phyloP scores from a whole-genome alignment of 1,140 invertebrate genomes.

The Aphelenchoides fujianensis region DNA sequence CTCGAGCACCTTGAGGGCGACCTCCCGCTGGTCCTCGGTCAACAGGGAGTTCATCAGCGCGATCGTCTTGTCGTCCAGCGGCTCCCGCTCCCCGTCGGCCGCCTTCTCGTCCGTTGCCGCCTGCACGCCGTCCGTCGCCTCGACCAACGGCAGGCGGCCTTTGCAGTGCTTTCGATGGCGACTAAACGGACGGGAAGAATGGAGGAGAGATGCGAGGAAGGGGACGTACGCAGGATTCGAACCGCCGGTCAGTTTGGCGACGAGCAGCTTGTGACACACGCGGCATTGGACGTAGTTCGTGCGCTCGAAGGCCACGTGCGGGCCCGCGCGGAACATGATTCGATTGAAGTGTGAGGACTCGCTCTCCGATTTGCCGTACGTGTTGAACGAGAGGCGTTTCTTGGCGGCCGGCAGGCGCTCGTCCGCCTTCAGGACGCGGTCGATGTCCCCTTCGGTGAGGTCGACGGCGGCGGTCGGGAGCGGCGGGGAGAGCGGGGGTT shows the following conservation, averaged over 20 bases:
- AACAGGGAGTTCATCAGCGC: no score
- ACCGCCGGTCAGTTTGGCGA: constrained; percentile 9
- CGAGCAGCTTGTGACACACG: background rate
- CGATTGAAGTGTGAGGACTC: background rate
- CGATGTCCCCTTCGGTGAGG: background rate
- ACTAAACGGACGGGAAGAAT: background rate
- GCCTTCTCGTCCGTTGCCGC: no score
- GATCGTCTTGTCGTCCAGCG: no score
- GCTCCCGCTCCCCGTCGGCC: no score
- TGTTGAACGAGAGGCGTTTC: background rate
- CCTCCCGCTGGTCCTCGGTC: background rate
- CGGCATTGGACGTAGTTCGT: constrained; percentile 6
- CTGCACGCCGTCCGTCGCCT: no score
- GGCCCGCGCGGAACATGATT: background rate
- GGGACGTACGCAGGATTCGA: constrained; percentile 15
- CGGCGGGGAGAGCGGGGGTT: no score
- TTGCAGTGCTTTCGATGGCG: constrained; percentile 13
- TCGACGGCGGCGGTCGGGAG: background rate
- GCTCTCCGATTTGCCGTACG: constrained; percentile 7
- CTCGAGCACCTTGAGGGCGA: background rate
- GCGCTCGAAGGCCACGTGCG: background rate
- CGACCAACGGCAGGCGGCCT: no score
- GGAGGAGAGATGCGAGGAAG: background rate
- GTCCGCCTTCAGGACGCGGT: background rate
- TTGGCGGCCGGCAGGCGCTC: background rate